Base-by-base conservation (phyloP, 1,140 invertebrate species). In the Cydia splendana region DNA sequence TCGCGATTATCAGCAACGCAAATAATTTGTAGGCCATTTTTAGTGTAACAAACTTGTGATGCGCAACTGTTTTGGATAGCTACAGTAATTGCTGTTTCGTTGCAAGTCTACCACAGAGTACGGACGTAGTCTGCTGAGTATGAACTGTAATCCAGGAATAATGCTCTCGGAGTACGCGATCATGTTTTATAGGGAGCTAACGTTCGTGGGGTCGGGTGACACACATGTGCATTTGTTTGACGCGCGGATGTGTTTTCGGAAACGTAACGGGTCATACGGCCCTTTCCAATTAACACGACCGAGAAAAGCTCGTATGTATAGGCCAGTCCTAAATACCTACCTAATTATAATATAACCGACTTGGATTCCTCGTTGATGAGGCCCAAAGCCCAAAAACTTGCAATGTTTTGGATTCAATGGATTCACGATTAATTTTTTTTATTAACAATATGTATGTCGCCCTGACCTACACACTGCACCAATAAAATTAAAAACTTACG, bases 181-280 rank as follows among this genome's bases (percentile, higher is more conserved):
- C 74, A 73, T 76, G 79, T 88, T 92, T 85, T 91, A 91, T 91
- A 91, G 84, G 79, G 51, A 51, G 53, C 2, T 79, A 79, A 75
- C 79, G 67, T 79, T 34, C 53, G 24, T 13, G 4, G 30, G 84
- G 62, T 81, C 81, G 77, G 76, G 80, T 91, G 90, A 91, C 89
- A 91, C 90, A 91, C 85, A 88, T 90, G 76, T 91, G 86, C 85
- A 88, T 86, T 78, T 89, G 89, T 91, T 91, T 91, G 85, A 80
- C 84, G 65, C 81, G 80, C 75, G 57, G 81, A 85, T 84, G 74
- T 84, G 86, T 90, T 91, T 91, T 88, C 84, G 83, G 87, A 92
- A 92, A 78, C 79, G 79, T 90, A 91, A 89, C 91, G 89, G 90
- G 84, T 88, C 84, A 87, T 91, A 81, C 83, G 82, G 76, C 76